Percentiles rank a stretch among this genome's conserved stretches.
Evolutionary conservation across 2,113 vertebrate species (phyloP).

Genomic region (Phaethon lepturus): DNA sequence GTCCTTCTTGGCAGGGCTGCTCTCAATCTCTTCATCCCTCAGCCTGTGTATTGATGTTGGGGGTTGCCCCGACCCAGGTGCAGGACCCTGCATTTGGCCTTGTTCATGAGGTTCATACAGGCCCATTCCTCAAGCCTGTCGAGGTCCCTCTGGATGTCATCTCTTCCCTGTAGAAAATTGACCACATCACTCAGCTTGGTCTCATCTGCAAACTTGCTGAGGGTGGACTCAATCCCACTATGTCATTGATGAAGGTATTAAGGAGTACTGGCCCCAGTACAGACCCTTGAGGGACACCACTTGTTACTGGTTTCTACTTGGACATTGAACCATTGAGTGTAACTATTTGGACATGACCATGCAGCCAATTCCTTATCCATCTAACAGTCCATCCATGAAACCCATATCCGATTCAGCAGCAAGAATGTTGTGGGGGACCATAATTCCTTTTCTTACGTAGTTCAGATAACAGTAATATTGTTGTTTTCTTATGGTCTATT

Average conservation of each 20-base stretch:
- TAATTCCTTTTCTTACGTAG: background rate
- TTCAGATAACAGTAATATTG: background rate
- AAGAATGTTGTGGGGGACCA: background rate
- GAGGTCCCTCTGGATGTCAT: too few relatives aligned
- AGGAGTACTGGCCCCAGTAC: background rate
- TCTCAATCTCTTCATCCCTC: background rate
- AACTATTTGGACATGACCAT: accelerated
- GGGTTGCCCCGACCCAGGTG: too few relatives aligned
- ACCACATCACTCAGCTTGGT: too few relatives aligned
- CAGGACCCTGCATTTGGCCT: background rate
- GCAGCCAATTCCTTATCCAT: background rate
- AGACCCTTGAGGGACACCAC: background rate
- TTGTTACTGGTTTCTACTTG: background rate
- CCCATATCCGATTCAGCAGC: background rate
- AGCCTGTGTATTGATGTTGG: too few relatives aligned
- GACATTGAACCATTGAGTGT: background rate
- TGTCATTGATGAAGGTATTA: background rate
- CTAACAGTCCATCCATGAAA: background rate
- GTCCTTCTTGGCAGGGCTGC: too few relatives aligned
- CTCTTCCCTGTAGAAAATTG: accelerated
- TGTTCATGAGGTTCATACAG: background rate
- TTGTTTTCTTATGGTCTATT: background rate
- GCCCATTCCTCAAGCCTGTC: background rate
- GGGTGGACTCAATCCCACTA: too few relatives aligned
- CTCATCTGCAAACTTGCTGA: background rate